These are phyloP conservation scores for Arbacia lixula DNA, from an alignment of 53 echinoderm and acorn worm genomes.

Conservation along the genomic window DNA sequence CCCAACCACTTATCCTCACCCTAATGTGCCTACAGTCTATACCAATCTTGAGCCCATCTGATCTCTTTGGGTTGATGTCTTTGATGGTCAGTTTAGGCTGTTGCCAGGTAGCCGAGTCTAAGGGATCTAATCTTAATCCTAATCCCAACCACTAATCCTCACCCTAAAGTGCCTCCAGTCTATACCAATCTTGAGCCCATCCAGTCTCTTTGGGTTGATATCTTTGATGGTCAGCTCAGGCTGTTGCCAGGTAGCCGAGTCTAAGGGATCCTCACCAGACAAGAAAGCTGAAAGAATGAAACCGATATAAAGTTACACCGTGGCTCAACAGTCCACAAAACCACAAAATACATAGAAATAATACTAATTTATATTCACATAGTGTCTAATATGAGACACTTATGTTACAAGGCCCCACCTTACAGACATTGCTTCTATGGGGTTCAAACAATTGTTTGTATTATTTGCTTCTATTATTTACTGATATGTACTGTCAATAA, in stretches of 20 bases:
- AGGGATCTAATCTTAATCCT: too few relatives aligned
- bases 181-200: constrained; percentile 77
- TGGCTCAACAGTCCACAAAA: too few relatives aligned
- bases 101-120: constrained; percentile 49
- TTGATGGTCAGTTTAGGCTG: constrained; percentile 73
- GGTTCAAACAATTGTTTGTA: too few relatives aligned
- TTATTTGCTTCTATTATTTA: too few relatives aligned
- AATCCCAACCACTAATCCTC: too few relatives aligned
- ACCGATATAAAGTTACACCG: too few relatives aligned
- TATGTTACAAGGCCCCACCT: too few relatives aligned
- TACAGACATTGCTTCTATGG: too few relatives aligned
- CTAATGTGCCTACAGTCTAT: constrained; percentile 74
- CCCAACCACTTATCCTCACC: constrained; percentile 54
- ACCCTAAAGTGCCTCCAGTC: constrained; percentile 78
- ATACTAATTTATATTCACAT: too few relatives aligned
- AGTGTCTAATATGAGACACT: too few relatives aligned
- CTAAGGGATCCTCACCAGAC: constrained; percentile 72
- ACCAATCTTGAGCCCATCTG: constrained; percentile 74
- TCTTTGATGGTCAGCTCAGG: constrained; percentile 69
- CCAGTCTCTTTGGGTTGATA: constrained; percentile 64
- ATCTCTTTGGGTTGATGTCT: constrained; percentile 63
- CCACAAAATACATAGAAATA: too few relatives aligned
- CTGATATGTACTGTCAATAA: too few relatives aligned
- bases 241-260: constrained; percentile 59
- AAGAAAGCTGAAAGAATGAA: constrained; percentile 10